A percentile compares a stretch with the other conserved stretches of the same genome.
phyloP scores from a whole-genome alignment of 2,888 invertebrate species.

The Amaurobius ferox region DNA sequence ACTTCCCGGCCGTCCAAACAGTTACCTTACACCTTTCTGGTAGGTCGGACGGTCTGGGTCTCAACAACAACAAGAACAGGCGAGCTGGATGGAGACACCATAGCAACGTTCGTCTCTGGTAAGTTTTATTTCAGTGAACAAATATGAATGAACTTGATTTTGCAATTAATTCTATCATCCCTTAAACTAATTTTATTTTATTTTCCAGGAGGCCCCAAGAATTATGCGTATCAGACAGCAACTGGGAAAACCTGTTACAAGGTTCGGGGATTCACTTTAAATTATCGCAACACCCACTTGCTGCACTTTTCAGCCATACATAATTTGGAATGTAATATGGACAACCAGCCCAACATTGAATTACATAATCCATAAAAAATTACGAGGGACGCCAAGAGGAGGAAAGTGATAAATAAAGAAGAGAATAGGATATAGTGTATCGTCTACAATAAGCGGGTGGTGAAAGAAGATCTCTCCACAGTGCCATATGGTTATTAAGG shows the following conservation, averaged over 20 bases:
- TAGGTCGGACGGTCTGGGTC: no score
- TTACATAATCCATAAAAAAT: background rate
- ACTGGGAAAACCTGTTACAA: slow-evolving; percentile 16
- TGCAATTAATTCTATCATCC: background rate
- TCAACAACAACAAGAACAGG: no score
- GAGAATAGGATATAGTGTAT: slow-evolving; percentile 1
- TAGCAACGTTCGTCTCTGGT: slow-evolving; percentile 34
- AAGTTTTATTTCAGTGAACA: background rate
- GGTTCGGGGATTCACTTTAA: slow-evolving; percentile 19
- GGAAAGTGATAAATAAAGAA: background rate
- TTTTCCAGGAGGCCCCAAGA: slow-evolving; percentile 25
- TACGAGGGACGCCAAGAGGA: slow-evolving; percentile 1
- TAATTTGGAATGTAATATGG: background rate
- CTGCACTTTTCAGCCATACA: background rate
- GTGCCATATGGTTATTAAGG: slow-evolving; percentile 17
- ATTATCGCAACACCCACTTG: background rate
- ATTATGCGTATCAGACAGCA: slow-evolving; percentile 8
- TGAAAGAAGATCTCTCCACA: background rate
- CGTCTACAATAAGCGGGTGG: slow-evolving; percentile 13
- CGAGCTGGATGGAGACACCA: slow-evolving; percentile 22
- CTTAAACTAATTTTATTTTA: background rate
- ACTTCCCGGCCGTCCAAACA: no score
- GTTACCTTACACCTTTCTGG: no score
- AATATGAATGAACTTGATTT: no score
- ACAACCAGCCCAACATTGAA: background rate